Evolutionary conservation across 1,140 invertebrate genomes (phyloP), one percentile per base, ranked within the genome.

Genomic region (Argopecten irradians): DNA sequence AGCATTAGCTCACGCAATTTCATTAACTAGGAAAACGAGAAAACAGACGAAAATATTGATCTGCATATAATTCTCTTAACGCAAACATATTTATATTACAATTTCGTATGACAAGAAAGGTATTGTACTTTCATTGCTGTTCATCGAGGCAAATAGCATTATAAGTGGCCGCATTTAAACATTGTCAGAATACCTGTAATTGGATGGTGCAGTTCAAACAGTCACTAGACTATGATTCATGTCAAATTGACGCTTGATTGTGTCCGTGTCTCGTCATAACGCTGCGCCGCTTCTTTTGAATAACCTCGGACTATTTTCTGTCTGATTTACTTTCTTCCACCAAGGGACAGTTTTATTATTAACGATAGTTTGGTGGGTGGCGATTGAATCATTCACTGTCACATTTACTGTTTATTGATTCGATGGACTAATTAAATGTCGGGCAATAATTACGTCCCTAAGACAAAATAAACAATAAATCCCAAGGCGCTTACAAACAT

Each of bases 91-190:
- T 71, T 28, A 71, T 71, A 71, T 71, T 71, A 22, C 55, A 28
- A 71, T 71, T n/a, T n/a, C 55, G 22, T 28, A 5, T 46, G 43
- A 46, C 43, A 46, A 46, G 43, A 46, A 46, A 46, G 43, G 1
- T 71, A 71, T 71, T 71, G 55, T 71, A 71, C 55, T 71, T 71
- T n/a, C 55, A 28, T 71, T 71, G 22, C 55, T 71, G 55, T 28
- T 71, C 55, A 71, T n/a, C 55, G 55, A 71, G 55, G 55, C 55
- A 71, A 71, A 71, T 71, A n/a, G n/a, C 55, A 71, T 71, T 71
- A 71, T 71, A 71, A 71, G 55, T 71, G 55, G 55, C 55, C 55
- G n/a, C 28, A 28, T 71, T 71, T 28, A 71, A 28, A n/a, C 55
- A 28, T 71, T 28, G 55, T 71, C 55, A n/a, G 55, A 71, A 71